Base-by-base conservation (phyloP, 2,113 vertebrate genomes). In the Galeopterus variegatus region DNA sequence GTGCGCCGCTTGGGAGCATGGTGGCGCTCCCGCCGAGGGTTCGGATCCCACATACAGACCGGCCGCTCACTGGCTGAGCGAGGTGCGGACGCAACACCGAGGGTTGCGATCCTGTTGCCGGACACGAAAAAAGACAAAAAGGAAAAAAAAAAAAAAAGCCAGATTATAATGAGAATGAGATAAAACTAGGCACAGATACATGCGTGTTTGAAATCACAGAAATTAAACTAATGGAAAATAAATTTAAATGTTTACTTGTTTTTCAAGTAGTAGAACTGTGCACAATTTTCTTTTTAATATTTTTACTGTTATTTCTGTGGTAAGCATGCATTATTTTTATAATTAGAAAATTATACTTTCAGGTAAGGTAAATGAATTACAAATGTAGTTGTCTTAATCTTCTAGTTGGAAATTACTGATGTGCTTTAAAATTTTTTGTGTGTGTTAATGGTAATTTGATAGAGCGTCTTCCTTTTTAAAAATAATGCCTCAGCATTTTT, bases 401-500 rank as follows among this genome's bases (percentile, higher is more conserved):
- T 89, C 28, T 81, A 64, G 45, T 28, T 85, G 18, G 31, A 95
- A 94, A 82, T 56, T 52, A 64, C 28, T 58, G 28, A 48, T 48
- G 2, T 81, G 41, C 36, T 82, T 83, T 64, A 62, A 94, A n/a
- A 41, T 13, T 1, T 81, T 56, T 65, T 91, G 17, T 64, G 10
- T 93, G 2, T 86, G 21, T 95, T 73, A 93, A 69, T 70, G n/a
- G 62, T n/a, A n/a, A 54, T 70, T 54, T 93, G 24, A 91, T 90
- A 26, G 26, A 8, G 9, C 84, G 41, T 28, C 50, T 94, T 79
- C 21, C n/a, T 77, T 90, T 86, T 87, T 65, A 8, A 75, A 48
- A 62, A 65, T 65, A 94, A 90, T 48, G 10, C 60, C 36, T 93
- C 26, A 73, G 21, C 5, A 60, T 67, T 80, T 91, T 81, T 67